Evolutionary conservation across 2,888 invertebrate genomes (phyloP).

Genomic region (Oegoconia quadripuncta): DNA sequence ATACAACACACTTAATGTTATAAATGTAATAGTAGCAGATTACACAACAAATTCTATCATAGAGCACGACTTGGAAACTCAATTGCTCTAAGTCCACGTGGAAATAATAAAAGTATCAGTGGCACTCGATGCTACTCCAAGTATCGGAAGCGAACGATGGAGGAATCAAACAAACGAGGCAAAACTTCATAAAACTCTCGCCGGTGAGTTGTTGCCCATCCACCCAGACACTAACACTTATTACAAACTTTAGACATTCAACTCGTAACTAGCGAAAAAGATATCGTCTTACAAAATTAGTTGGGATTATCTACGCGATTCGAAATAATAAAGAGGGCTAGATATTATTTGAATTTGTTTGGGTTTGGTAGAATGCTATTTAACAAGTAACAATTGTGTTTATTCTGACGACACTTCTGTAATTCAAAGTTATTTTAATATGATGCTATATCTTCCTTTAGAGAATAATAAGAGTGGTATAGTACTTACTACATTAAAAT

Average conservation of each 20-base stretch:
- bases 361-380: too few relatives aligned
- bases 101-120: slow-evolving; percentile 67
- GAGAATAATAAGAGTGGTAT: too few relatives aligned
- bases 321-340: background rate
- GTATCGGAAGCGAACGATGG: slow-evolving; percentile 43
- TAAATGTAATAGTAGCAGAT: background rate
- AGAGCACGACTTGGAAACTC: slow-evolving; percentile 37
- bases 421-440: too few relatives aligned
- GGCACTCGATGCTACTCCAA: slow-evolving; percentile 40
- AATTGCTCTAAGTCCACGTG: slow-evolving; percentile 48
- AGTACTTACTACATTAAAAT: too few relatives aligned
- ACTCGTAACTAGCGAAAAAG: slow-evolving; percentile 48
- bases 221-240: slow-evolving; percentile 55
- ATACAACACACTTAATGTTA: too few relatives aligned
- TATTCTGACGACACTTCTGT: too few relatives aligned
- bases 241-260: slow-evolving; percentile 57
- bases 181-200: slow-evolving; percentile 53
- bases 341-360: background rate
- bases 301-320: slow-evolving; percentile 14
- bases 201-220: slow-evolving; percentile 34
- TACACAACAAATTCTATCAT: slow-evolving; percentile 41
- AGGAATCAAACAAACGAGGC: slow-evolving; percentile 60
- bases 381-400: too few relatives aligned
- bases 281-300: slow-evolving; percentile 45
- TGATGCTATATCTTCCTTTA: too few relatives aligned